Percentiles rank a stretch among this genome's conserved stretches.
These are phyloP conservation scores for Drosophila fulvimacula DNA, from an alignment of 2,888 invertebrate species.

Conservation along the genomic window DNA sequence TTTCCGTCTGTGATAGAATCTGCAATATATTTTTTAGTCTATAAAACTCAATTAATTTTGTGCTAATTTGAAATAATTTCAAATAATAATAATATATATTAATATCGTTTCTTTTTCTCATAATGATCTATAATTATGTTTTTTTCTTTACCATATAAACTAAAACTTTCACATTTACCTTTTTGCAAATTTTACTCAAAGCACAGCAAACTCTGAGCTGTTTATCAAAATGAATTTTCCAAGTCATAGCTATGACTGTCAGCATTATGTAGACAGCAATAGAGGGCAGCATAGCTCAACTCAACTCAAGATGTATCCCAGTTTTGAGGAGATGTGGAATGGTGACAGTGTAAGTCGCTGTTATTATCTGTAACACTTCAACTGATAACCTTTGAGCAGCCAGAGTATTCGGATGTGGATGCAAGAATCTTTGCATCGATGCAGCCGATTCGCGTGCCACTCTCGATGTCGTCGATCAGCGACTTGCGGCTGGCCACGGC, in stretches of 20 bases:
- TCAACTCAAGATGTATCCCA: conserved; percentile 19
- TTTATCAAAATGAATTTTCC: neutral
- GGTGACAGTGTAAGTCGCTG: conserved; percentile 16
- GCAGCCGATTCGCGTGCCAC: conserved; percentile 28
- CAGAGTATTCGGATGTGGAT: neutral
- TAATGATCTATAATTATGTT: too few relatives aligned
- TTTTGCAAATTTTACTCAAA: too few relatives aligned
- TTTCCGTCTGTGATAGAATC: too few relatives aligned
- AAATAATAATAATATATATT: too few relatives aligned
- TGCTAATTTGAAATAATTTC: too few relatives aligned
- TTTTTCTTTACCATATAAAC: too few relatives aligned
- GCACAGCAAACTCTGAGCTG: neutral
- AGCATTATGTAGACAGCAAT: too few relatives aligned
- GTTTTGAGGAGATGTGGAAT: conserved; percentile 47
- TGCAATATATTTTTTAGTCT: too few relatives aligned
- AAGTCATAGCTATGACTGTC: neutral
- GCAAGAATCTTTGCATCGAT: conserved; percentile 36
- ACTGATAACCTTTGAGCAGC: conserved; percentile 1
- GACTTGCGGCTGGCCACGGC: conserved; percentile 31
- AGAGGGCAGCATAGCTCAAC: neutral
- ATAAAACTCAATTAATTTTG: too few relatives aligned
- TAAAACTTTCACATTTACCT: too few relatives aligned
- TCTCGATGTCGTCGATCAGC: neutral
- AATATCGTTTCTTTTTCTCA: too few relatives aligned
- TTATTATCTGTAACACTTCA: neutral